Evolutionary conservation across 2,888 invertebrate species (phyloP).

Genomic region (Catocala nupta): DNA sequence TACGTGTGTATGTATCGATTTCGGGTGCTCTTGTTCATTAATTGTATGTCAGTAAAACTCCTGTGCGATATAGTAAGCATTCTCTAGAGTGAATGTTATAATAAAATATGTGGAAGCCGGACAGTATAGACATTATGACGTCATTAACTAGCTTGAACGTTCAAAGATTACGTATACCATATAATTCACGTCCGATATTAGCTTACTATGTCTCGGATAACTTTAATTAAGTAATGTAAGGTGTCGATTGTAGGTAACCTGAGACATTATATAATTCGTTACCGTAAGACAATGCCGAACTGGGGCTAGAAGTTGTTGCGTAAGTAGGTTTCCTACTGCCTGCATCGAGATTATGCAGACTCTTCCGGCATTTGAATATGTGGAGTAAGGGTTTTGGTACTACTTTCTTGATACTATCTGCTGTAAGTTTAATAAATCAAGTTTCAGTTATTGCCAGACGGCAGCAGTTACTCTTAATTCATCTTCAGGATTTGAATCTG

Average conservation of each 20-base stretch:
- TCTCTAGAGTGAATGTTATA: not conserved
- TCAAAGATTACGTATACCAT: not conserved
- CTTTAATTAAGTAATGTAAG: constrained; percentile 34
- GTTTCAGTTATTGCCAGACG: too few relatives aligned
- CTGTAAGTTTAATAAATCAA: too few relatives aligned
- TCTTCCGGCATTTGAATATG: constrained; percentile 33
- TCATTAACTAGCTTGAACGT: not conserved
- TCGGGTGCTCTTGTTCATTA: too few relatives aligned
- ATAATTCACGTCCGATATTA: constrained; percentile 27
- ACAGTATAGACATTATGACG: not conserved
- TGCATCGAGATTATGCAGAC: constrained; percentile 36
- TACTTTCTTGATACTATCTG: not conserved
- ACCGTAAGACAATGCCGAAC: constrained; percentile 45
- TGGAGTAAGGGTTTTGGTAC: constrained; percentile 9
- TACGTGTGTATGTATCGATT: too few relatives aligned
- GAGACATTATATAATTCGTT: constrained; percentile 40
- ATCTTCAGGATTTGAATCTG: too few relatives aligned
- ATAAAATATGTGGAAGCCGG: not conserved
- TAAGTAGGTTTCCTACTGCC: constrained; percentile 41
- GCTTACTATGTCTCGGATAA: constrained; percentile 33
- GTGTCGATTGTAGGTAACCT: constrained; percentile 42
- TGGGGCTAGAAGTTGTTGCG: constrained; percentile 39
- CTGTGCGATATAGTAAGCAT: too few relatives aligned
- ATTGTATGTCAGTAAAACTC: too few relatives aligned
- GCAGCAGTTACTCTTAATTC: too few relatives aligned